phyloP scores from a whole-genome alignment of 1,140 invertebrate genomes.

The Eurosta solidaginis region DNA sequence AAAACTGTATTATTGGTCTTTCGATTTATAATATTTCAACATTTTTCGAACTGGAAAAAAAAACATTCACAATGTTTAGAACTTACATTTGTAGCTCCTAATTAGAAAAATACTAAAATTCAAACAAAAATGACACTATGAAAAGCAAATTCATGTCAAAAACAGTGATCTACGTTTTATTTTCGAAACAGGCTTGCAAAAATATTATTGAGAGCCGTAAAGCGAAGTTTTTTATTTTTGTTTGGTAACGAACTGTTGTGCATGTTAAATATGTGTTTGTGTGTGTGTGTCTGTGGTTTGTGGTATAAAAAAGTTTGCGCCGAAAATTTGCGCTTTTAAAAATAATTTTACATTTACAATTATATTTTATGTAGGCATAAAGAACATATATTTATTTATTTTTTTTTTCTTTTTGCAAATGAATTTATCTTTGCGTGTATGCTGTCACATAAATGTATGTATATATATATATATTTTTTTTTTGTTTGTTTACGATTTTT shows the following conservation, averaged over 20 bases:
- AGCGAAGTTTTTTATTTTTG: no score
- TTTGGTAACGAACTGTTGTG: background rate
- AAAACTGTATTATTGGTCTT: no score
- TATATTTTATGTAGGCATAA: slow-evolving; percentile 31
- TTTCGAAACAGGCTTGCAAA: background rate
- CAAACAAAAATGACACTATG: no score
- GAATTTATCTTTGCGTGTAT: slow-evolving; percentile 24
- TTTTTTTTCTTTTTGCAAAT: background rate
- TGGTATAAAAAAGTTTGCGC: background rate
- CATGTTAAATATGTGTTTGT: background rate
- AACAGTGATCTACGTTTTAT: background rate
- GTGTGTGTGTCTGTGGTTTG: background rate
- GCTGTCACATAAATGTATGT: slow-evolving; percentile 5
- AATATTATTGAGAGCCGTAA: background rate
- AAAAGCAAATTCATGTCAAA: background rate
- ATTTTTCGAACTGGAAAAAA: no score
- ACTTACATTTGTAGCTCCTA: no score
- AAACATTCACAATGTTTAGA: no score
- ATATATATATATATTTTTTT: slow-evolving; percentile 27
- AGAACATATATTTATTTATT: slow-evolving; percentile 28
- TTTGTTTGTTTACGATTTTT: background rate
- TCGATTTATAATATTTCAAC: no score
- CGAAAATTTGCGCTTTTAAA: background rate
- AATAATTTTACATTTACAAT: slow-evolving; percentile 9
- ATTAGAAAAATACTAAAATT: no score